Base-by-base conservation (phyloP, 2,888 invertebrate species). In the Therioaphis trifolii region DNA sequence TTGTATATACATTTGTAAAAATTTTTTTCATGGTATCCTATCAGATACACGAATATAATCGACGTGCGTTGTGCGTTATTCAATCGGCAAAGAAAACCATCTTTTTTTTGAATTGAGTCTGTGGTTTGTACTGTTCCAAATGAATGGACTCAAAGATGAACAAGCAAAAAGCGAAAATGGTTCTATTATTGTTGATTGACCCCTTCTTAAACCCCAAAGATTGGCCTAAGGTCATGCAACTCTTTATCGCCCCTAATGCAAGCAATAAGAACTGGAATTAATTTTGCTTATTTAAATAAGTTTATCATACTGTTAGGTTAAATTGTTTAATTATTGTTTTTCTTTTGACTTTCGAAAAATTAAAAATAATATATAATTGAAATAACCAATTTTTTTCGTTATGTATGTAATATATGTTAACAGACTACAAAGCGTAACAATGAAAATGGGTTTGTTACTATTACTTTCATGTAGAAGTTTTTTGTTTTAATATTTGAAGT, bases 381-480 rank as follows among this genome's bases (percentile, higher is more conserved):
- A 74, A 82, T 74, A 24, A 74, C 63, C 49, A 52, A 9, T 74
- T 63, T 74, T 68, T 68, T 35, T 78, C 40, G 68, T 82, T 66
- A 74, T 40, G 63, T 78, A 35, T 35, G 46, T 58, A 68, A 49
- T 80, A 82, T 66, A 82, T 72, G 61, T 52, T 82, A 82, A 63
- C 76, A 68, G 77, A n/a, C 84, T 84, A 76, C 84, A 58, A 21
- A 75, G 76, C 76, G 52, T 76, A 84, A 84, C 76, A 76, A 68
- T 52, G 68, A 76, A 84, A 84, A 84, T 76, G 76, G 77, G 84
- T 24, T 84, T 69, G 76, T 76, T 77, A 84, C 84, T 76, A 55
- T 82, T 82, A 74, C 82, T 82, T 82, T 82, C 82, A 82, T 82
- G 55, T 72, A 27, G 71, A 61, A 21, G 69, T 71, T 58, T 55